phyloP scores from a whole-genome alignment of 2,113 vertebrate genomes.

The Halcyon senegalensis region DNA sequence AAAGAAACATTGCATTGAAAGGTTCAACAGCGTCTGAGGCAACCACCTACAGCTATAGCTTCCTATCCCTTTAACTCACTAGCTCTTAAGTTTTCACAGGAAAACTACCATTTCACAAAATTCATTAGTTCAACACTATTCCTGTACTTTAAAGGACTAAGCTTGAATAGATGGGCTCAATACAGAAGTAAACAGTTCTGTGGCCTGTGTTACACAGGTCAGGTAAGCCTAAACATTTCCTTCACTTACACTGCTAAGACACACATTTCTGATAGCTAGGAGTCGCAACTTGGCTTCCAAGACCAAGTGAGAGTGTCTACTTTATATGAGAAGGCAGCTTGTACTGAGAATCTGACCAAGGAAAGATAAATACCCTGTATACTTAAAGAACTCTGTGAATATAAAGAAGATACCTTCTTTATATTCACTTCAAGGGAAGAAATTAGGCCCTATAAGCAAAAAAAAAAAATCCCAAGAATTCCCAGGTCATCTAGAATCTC shows the following conservation, averaged over 20 bases:
- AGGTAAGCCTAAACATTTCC: constrained; percentile 3
- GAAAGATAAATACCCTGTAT: constrained; percentile 43
- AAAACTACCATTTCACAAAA: constrained; percentile 11
- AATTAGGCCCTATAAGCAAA: not conserved
- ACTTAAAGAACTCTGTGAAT: not conserved
- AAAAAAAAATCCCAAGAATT: not conserved
- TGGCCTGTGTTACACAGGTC: not conserved
- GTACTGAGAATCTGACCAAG: constrained; percentile 12
- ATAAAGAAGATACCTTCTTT: constrained; percentile 3
- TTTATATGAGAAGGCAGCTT: constrained; percentile 24
- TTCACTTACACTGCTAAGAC: constrained; percentile 19
- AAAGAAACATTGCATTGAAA: not conserved
- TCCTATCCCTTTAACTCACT: not conserved
- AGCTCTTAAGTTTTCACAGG: not conserved
- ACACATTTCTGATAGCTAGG: not conserved
- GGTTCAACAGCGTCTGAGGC: not conserved
- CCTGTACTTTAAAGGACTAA: not conserved
- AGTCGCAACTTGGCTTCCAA: not conserved
- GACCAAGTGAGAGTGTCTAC: not conserved
- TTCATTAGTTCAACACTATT: not conserved
- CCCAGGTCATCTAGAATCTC: constrained; percentile 29
- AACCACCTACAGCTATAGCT: constrained; percentile 6
- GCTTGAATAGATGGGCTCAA: constrained; percentile 9
- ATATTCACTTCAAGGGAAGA: constrained; percentile 10
- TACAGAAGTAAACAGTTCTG: not conserved